Evolutionary conservation across 2,797 vertebrate genomes (phyloP).

Genomic region (Melanotaenia pygmaea): DNA sequence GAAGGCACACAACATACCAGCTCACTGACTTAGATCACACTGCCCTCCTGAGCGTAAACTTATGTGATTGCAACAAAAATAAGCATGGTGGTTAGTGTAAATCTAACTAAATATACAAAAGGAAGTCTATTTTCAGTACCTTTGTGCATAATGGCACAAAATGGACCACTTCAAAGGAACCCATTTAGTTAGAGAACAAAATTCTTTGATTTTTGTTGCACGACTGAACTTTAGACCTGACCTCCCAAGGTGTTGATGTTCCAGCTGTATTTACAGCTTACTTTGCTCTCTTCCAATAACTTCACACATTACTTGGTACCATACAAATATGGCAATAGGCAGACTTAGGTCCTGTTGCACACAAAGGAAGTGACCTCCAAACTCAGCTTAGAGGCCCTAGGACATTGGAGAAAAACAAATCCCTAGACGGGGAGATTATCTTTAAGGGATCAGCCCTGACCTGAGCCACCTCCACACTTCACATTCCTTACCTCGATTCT

Average conservation of each 20-base stretch:
- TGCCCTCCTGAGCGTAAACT: conserved; percentile 51
- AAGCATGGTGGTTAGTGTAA: conserved; percentile 51
- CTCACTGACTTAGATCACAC: conserved; percentile 56
- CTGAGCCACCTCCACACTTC: conserved; percentile 68
- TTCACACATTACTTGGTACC: conserved; percentile 40
- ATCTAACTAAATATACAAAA: conserved; percentile 64
- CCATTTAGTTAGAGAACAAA: conserved; percentile 64
- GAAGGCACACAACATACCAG: conserved; percentile 64
- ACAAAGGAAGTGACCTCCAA: conserved; percentile 79
- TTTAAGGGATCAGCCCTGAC: conserved; percentile 79
- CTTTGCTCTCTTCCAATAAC: conserved; percentile 38
- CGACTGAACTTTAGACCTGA: conserved; percentile 70
- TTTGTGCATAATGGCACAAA: conserved; percentile 62
- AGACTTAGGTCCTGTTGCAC: conserved; percentile 45
- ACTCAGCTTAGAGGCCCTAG: conserved; percentile 76
- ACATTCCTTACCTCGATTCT: conserved; percentile 56
- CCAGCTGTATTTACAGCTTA: conserved; percentile 50
- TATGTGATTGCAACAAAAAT: conserved; percentile 64
- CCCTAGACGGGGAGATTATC: conserved; percentile 82
- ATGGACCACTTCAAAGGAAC: conserved; percentile 73
- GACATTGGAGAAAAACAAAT: conserved; percentile 84
- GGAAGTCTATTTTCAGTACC: conserved; percentile 65
- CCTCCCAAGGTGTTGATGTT: conserved; percentile 49
- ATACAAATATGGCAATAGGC: conserved; percentile 44
- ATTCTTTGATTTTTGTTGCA: conserved; percentile 72